Percentiles rank a stretch among this genome's conserved stretches.
Evolutionary conservation across 1,140 invertebrate genomes (phyloP).

Genomic region (Formica exsecta): DNA sequence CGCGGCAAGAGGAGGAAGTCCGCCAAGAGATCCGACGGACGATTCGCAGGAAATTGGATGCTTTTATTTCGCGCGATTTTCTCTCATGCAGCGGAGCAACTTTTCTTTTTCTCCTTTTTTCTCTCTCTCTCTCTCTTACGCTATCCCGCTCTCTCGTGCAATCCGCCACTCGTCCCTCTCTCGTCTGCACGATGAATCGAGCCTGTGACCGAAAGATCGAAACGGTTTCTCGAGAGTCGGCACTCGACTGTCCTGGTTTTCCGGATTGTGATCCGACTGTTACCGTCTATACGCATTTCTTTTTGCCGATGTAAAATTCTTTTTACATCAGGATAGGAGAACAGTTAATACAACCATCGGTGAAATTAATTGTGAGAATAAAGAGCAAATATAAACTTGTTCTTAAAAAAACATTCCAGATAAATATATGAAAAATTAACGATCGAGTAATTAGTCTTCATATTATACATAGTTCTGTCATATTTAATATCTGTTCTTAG

Average conservation of each 20-base stretch:
- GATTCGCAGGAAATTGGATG: slow-evolving; percentile 72
- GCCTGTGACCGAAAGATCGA: slow-evolving; percentile 61
- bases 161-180: slow-evolving; percentile 16
- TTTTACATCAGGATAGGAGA: not conserved
- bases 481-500: not conserved
- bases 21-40: slow-evolving; percentile 54
- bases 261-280: slow-evolving; percentile 8
- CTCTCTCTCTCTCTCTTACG: not conserved
- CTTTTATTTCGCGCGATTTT: slow-evolving; percentile 75
- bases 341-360: not conserved
- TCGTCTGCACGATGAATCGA: slow-evolving; percentile 59
- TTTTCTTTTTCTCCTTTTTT: not conserved
- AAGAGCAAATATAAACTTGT: not conserved
- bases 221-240: slow-evolving; percentile 52
- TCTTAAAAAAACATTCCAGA: not conserved
- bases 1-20: not conserved
- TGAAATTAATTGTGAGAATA: not conserved
- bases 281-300: not conserved
- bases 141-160: slow-evolving; percentile 24
- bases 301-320: too few species aligned
- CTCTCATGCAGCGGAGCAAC: slow-evolving; percentile 53
- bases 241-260: not conserved
- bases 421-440: not conserved
- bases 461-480: not conserved
- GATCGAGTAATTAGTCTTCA: slow-evolving; percentile 22